Base-by-base conservation (phyloP, 2,113 vertebrate species). In the Haemorhous mexicanus region DNA sequence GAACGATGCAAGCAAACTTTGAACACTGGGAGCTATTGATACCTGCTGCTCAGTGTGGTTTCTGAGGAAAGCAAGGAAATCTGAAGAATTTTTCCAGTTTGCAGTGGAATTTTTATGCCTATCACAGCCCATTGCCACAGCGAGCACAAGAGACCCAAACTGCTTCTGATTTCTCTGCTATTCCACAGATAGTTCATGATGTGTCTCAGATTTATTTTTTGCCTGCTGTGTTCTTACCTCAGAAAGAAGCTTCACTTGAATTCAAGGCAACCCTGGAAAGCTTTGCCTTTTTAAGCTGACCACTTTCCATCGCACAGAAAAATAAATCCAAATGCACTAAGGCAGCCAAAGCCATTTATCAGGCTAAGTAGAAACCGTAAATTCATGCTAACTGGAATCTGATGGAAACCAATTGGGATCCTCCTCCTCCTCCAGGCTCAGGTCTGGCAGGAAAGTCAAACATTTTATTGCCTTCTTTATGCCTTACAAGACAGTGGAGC, bases 1-100 rank as follows among this genome's bases (percentile, higher is more conserved):
- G 95, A 96, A 91, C 86, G 87, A 94, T 70, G 92, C 89, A 95
- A 96, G 84, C 87, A 46, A 81, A 96, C 49, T 73, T 27, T 95
- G 80, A 96, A 89, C 96, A 94, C 93, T 95, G 94, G 75, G 86
- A 77, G 79, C 94, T 97, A 96, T 96, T 97, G 93, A 96, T 96
- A 96, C 53, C 94, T 94, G 87, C 96, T 96, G 75, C 79, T 97
- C 64, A 80, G 64, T 92, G 93, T 87, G 93, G 94, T 97, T 97
- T 97, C 86, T 93, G 93, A 68, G 95, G 87, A 95, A 83, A 86
- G 92, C 1, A 6, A 85, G 89, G 83, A 94, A 96, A 97, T 92
- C 91, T 94, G 85, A 95, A 92, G 94, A 96, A 96, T 94, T 95
- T 97, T 95, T 94, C 92, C 87, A 93, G 80, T 81, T 96, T 93